These are phyloP conservation scores for Diploscapter pachys DNA, from an alignment of 1,140 invertebrate genomes.

Conservation along the genomic window DNA sequence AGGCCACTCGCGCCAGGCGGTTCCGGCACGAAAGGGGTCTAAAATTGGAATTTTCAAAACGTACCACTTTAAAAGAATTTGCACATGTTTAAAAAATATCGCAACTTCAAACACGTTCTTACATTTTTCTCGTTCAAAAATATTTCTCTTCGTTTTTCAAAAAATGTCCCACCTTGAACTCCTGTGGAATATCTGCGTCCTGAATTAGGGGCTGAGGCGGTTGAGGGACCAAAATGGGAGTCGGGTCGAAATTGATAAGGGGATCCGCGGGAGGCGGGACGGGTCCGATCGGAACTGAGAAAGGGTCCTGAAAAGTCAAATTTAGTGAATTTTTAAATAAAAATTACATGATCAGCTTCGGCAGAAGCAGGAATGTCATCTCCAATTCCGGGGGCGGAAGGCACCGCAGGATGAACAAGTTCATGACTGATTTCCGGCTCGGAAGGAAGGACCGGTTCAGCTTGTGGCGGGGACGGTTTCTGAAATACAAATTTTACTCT, in stretches of 20 bases:
- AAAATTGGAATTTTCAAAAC: neutral
- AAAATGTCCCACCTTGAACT: neutral
- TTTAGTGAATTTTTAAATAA: too few relatives aligned
- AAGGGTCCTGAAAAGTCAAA: too few relatives aligned
- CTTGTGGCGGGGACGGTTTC: neutral
- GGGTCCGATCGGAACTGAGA: too few relatives aligned
- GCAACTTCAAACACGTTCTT: neutral
- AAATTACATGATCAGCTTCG: too few relatives aligned
- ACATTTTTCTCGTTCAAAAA: neutral
- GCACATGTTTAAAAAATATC: neutral
- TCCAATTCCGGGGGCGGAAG: neutral
- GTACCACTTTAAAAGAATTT: neutral
- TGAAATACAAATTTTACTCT: neutral
- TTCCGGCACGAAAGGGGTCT: slow-evolving; percentile 10
- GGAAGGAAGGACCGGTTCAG: neutral
- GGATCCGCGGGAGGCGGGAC: too few relatives aligned
- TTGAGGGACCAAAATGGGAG: neutral
- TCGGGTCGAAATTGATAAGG: too few relatives aligned
- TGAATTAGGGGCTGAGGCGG: neutral
- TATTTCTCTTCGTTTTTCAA: neutral
- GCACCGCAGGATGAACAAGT: neutral
- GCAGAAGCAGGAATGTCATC: too few relatives aligned
- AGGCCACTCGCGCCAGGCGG: neutral
- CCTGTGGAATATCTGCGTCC: neutral
- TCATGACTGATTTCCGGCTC: neutral